These are phyloP conservation scores for Cavia porcellus DNA, from an alignment of 2,113 vertebrate species.

Conservation along the genomic window DNA sequence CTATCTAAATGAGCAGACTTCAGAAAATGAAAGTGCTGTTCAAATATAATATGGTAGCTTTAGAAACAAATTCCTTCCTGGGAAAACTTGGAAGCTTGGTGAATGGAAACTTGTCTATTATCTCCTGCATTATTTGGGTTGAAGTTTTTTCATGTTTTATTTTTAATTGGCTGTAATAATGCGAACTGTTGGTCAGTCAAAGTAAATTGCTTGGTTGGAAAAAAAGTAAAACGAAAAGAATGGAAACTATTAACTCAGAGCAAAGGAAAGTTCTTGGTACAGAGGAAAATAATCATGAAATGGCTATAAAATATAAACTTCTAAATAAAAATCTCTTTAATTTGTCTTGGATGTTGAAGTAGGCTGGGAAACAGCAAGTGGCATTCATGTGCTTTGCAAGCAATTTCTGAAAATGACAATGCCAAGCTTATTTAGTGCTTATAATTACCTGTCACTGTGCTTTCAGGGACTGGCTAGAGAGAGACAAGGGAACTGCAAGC, in stretches of 20 bases:
- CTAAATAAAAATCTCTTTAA: slow-evolving; percentile 75
- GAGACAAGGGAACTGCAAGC: slow-evolving; percentile 60
- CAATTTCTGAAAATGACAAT: slow-evolving; percentile 79
- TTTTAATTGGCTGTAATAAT: slow-evolving; percentile 57
- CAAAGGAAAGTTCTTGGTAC: slow-evolving; percentile 50
- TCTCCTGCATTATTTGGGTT: not conserved
- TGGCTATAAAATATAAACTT: slow-evolving; percentile 52
- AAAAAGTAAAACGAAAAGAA: slow-evolving; percentile 31
- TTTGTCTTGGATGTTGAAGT: slow-evolving; percentile 64
- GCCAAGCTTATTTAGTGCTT: slow-evolving; percentile 70
- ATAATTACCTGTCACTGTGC: slow-evolving; percentile 83
- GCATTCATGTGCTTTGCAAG: slow-evolving; percentile 74
- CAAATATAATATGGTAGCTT: slow-evolving; percentile 43
- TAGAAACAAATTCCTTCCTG: slow-evolving; percentile 32
- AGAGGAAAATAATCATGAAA: slow-evolving; percentile 62
- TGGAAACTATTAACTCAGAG: not conserved
- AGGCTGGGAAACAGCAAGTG: not conserved
- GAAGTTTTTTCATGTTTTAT: slow-evolving; percentile 50
- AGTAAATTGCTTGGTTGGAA: slow-evolving; percentile 55
- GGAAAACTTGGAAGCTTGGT: slow-evolving; percentile 24
- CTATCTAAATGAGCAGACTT: slow-evolving; percentile 62
- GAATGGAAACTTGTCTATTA: slow-evolving; percentile 36
- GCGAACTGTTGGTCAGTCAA: not conserved
- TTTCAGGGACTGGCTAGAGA: slow-evolving; percentile 68
- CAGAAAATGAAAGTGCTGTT: slow-evolving; percentile 44